Evolutionary conservation across 2,797 vertebrate species (phyloP).

Genomic region (Odontamblyopus lacepedii): DNA sequence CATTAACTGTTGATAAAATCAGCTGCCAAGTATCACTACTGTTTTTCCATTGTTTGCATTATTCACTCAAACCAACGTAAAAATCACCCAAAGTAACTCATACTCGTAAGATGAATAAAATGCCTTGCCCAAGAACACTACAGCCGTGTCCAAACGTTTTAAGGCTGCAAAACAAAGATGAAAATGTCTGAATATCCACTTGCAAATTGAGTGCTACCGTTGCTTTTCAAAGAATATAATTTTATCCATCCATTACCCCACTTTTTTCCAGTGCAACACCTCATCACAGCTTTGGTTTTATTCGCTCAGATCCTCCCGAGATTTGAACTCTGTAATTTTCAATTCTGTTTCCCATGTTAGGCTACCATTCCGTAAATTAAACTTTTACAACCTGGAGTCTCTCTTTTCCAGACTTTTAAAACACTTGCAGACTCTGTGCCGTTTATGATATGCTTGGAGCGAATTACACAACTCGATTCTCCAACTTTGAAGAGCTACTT

Average conservation of each 20-base stretch:
- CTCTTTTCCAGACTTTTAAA: slow-evolving; percentile 28
- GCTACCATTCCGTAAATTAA: slow-evolving; percentile 38
- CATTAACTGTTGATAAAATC: too few relatives aligned
- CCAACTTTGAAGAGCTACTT: not conserved
- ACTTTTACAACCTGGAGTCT: slow-evolving; percentile 28
- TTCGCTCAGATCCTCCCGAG: slow-evolving; percentile 35
- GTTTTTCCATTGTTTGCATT: too few relatives aligned
- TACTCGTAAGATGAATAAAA: too few relatives aligned
- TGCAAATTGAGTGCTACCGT: not conserved
- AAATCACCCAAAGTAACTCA: too few relatives aligned
- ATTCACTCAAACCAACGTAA: too few relatives aligned
- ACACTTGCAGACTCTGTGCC: not conserved
- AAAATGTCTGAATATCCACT: not conserved
- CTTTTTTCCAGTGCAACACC: slow-evolving; percentile 4
- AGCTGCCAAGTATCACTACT: too few relatives aligned
- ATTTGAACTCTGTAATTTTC: slow-evolving; percentile 25
- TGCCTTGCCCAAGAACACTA: too few relatives aligned
- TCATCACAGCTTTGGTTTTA: slow-evolving; percentile 22
- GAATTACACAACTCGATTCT: not conserved
- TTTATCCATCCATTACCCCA: not conserved
- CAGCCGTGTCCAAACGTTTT: too few relatives aligned
- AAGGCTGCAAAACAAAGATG: too few relatives aligned
- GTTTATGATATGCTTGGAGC: not conserved
- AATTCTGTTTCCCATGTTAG: slow-evolving; percentile 43
- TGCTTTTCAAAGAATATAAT: not conserved